Evolutionary conservation across 2,113 vertebrate genomes (phyloP), one percentile per base, ranked within the genome.

Genomic region (Falcunculus frontatus): DNA sequence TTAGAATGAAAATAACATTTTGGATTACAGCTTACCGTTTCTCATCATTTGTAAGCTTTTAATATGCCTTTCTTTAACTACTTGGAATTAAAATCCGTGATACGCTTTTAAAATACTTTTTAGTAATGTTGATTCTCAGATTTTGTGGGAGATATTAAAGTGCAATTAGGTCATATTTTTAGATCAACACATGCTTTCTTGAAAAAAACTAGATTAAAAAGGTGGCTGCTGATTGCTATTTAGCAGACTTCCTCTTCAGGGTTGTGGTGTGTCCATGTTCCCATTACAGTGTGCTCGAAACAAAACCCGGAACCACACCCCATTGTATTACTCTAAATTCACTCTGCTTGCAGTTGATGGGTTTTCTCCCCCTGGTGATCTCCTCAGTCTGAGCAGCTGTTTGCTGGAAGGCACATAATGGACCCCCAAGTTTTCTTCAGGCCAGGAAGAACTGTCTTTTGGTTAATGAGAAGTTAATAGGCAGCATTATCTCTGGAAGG

Each of bases 291-390:
- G 18, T 35, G 53, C 65, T 11, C 1, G 4, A 82, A 91, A 96
- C 84, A 96, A 95, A 96, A 84, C 77, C 29, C 15, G 16, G 91
- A 94, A 91, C 95, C 91, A 42, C 69, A 35, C 70, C 84, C 84
- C 46, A 32, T 53, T 94, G 77, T 82, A 82, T 82, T 91, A 18
- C 78, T 93, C 67, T 76, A 56, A 88, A 83, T 87, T 82, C 81
- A 64, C 75, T 65, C 13, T 57, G 0, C 42, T 60, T 62, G 26
- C 18, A 65, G n/a, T 42, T 55, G 26, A 10, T 84, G 44, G 21
- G 26, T 62, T 94, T 84, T 87, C 52, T 89, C 18, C 33, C 9
- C 1, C 0, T 35, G 19, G 59, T 81, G 35, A 56, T 86, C 42
- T 62, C 68, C 47, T 72, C 69, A 32, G 4, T 37, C 22, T 42